Percentiles rank a stretch among this genome's conserved stretches.
Evolutionary conservation across 2,888 invertebrate species (phyloP).

Genomic region (Prosapia bicincta): DNA sequence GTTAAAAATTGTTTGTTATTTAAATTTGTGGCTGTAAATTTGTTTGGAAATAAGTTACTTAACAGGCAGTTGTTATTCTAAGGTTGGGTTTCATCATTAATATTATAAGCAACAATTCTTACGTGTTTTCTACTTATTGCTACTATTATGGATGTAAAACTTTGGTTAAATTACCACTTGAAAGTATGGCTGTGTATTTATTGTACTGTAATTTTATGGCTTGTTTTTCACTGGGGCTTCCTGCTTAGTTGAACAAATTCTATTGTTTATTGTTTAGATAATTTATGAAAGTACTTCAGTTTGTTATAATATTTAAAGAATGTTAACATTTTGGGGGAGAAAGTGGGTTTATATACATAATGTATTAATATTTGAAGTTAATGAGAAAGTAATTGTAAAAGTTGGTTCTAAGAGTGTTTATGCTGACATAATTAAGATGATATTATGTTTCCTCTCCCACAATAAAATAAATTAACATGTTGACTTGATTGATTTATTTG

Average conservation of each 20-base stretch:
- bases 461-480: neutral
- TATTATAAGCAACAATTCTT: no score
- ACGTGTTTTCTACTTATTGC: no score
- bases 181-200: conserved; percentile 2
- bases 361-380: neutral
- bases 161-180: neutral
- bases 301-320: neutral
- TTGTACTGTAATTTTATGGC: neutral
- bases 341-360: neutral
- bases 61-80: no score
- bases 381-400: neutral
- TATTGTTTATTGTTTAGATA: neutral
- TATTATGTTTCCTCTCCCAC: neutral
- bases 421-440: neutral
- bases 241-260: neutral
- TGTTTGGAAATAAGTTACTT: no score
- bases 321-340: neutral
- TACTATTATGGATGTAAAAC: neutral
- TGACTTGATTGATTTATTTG: neutral
- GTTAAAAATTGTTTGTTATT: no score
- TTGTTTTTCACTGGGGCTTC: neutral
- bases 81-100: no score
- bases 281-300: neutral
- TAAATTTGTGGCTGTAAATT: no score
- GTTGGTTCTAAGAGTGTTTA: neutral